Percentiles rank a stretch among this genome's conserved stretches.
Conservation (phyloP, 2,888 invertebrate species). For the Loripinus fragilis region DNA sequence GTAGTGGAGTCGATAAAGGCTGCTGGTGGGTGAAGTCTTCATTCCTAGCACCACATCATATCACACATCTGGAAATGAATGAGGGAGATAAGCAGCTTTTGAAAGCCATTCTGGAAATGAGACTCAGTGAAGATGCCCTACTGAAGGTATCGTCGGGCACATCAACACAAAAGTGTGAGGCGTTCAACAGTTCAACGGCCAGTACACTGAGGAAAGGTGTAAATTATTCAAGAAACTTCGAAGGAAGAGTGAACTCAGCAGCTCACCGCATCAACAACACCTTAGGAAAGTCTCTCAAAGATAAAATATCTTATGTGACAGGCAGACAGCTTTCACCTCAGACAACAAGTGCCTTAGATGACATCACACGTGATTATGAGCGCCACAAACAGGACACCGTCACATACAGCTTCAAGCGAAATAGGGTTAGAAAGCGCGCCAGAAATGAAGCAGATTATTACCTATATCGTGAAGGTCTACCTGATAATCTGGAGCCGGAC, state of each 20-base stretch:
- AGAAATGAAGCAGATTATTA: no score
- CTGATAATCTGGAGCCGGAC: no score
- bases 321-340: no score
- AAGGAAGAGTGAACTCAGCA: background rate
- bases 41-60: background rate
- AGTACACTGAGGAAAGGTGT: background rate
- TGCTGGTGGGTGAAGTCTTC: background rate
- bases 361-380: no score
- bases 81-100: background rate
- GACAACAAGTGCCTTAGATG: no score
- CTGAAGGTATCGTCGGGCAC: background rate
- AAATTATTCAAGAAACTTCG: background rate
- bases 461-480: no score
- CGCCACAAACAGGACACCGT: no score
- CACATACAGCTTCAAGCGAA: no score
- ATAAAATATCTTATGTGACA: no score
- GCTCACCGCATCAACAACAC: no score
- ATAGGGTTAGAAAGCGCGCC: no score
- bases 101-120: constrained; percentile 4
- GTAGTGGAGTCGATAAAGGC: background rate
- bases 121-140: constrained; percentile 14
- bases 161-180: constrained; percentile 18
- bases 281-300: no score
- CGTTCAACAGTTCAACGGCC: constrained; percentile 2
- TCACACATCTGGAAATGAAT: constrained; percentile 17